Percentiles rank a stretch among this genome's conserved stretches.
Evolutionary conservation across 2,888 invertebrate genomes (phyloP).

Genomic region (Incurvaria masculella): DNA sequence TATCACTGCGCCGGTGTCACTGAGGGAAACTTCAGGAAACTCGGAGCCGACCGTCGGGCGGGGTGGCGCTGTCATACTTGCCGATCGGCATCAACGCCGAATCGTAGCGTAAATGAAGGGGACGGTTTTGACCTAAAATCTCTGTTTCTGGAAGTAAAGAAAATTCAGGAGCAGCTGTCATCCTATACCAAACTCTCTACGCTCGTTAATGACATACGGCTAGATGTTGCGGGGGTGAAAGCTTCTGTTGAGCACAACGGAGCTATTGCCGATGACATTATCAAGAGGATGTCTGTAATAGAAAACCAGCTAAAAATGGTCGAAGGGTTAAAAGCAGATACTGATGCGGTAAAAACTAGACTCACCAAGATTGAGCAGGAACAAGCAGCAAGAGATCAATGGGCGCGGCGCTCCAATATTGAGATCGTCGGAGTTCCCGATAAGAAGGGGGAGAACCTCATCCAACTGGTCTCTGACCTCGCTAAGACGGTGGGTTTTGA

Average conservation of each 20-base stretch:
- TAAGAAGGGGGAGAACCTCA: not conserved
- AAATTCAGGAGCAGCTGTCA: not conserved
- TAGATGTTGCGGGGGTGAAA: not conserved
- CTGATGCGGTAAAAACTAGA: not conserved
- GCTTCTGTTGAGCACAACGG: not conserved
- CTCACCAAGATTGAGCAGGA: not conserved
- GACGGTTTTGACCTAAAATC: not conserved
- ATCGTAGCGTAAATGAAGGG: too few species aligned
- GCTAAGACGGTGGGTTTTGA: not conserved
- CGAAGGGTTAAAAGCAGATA: not conserved
- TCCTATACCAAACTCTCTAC: not conserved
- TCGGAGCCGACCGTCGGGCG: not conserved
- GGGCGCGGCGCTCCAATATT: not conserved
- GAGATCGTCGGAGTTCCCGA: not conserved
- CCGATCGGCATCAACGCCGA: not conserved
- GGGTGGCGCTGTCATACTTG: not conserved
- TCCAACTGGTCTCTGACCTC: not conserved
- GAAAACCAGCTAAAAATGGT: not conserved
- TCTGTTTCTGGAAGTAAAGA: not conserved
- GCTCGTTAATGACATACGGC: not conserved
- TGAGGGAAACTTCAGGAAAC: not conserved
- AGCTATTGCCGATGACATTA: not conserved
- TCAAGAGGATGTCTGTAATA: not conserved
- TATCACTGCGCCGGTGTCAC: not conserved
- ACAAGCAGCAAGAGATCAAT: not conserved